These are phyloP conservation scores for Mormyrus proboscirostris DNA, from an alignment of 2,797 vertebrate genomes.

Conservation along the genomic window DNA sequence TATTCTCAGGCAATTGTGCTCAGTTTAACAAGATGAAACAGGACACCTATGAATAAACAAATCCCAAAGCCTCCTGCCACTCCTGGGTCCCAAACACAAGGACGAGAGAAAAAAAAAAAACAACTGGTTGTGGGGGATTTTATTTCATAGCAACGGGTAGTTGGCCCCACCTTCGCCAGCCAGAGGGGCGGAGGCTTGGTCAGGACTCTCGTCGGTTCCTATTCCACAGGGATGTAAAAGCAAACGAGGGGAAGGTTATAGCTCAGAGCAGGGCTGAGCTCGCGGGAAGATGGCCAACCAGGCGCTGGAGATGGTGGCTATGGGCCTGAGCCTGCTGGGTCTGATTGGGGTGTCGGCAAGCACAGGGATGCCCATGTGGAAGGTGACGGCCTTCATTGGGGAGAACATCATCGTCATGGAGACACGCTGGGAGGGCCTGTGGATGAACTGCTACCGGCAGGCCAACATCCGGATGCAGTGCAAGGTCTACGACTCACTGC, in stretches of 20 bases:
- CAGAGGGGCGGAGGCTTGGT: slow-evolving; percentile 47
- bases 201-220: slow-evolving; percentile 44
- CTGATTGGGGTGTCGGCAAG: slow-evolving; percentile 70
- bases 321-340: slow-evolving; percentile 69
- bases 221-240: slow-evolving; percentile 51
- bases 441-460: slow-evolving; percentile 85
- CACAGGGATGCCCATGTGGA: slow-evolving; percentile 89
- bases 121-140: slow-evolving; percentile 34
- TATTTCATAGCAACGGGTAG: slow-evolving; percentile 56
- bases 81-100: slow-evolving; percentile 24
- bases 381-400: slow-evolving; percentile 79
- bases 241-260: slow-evolving; percentile 1
- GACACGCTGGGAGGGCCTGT: slow-evolving; percentile 83
- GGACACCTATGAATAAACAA: slow-evolving; percentile 49
- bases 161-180: slow-evolving; percentile 48
- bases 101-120: slow-evolving; percentile 30
- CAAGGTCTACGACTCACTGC: slow-evolving; percentile 76
- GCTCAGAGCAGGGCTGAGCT: background rate
- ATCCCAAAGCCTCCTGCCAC: slow-evolving; percentile 33
- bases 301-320: slow-evolving; percentile 67
- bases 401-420: slow-evolving; percentile 88
- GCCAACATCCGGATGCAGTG: slow-evolving; percentile 79
- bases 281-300: slow-evolving; percentile 54
- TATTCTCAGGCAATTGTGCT: background rate
- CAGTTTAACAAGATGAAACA: slow-evolving; percentile 43